phyloP scores from a whole-genome alignment of 2,888 invertebrate species.

The Andrena fulva region DNA sequence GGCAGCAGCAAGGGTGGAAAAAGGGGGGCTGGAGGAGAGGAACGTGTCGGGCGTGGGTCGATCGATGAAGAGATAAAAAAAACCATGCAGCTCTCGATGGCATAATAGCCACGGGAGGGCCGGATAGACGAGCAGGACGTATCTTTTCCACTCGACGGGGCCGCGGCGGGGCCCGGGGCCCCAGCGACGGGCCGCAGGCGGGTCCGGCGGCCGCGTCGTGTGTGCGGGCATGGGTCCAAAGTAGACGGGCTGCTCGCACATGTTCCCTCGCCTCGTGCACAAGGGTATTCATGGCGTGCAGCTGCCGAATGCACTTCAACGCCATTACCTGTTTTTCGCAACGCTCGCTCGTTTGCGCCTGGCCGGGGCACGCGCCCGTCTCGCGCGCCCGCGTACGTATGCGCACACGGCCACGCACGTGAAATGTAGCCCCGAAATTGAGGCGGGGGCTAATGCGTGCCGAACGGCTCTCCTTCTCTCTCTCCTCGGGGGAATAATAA shows the following conservation, averaged over 20 bases:
- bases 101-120: slow-evolving; percentile 51
- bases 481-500: slow-evolving; percentile 51
- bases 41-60: slow-evolving; percentile 50
- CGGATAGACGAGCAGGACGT: slow-evolving; percentile 69
- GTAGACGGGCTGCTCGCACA: slow-evolving; percentile 73
- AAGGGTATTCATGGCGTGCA: slow-evolving; percentile 76
- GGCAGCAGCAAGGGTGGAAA: background rate
- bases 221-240: slow-evolving; percentile 70
- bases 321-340: slow-evolving; percentile 79
- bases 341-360: slow-evolving; percentile 66
- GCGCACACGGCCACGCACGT: slow-evolving; percentile 13
- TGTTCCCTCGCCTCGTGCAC: slow-evolving; percentile 71
- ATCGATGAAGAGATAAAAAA: slow-evolving; percentile 64
- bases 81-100: slow-evolving; percentile 65
- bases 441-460: slow-evolving; percentile 50
- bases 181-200: slow-evolving; percentile 1
- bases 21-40: background rate
- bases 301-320: slow-evolving; percentile 80
- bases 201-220: slow-evolving; percentile 49
- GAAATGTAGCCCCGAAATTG: slow-evolving; percentile 53
- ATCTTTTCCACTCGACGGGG: slow-evolving; percentile 72
- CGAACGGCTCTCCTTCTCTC: slow-evolving; percentile 28
- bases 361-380: slow-evolving; percentile 67
- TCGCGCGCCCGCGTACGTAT: background rate
- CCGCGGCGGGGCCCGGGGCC: slow-evolving; percentile 34